A percentile compares a stretch with the other conserved stretches of the same genome.
These are phyloP conservation scores for Climacteris rufus DNA, from an alignment of 2,113 vertebrate species.

Conservation along the genomic window DNA sequence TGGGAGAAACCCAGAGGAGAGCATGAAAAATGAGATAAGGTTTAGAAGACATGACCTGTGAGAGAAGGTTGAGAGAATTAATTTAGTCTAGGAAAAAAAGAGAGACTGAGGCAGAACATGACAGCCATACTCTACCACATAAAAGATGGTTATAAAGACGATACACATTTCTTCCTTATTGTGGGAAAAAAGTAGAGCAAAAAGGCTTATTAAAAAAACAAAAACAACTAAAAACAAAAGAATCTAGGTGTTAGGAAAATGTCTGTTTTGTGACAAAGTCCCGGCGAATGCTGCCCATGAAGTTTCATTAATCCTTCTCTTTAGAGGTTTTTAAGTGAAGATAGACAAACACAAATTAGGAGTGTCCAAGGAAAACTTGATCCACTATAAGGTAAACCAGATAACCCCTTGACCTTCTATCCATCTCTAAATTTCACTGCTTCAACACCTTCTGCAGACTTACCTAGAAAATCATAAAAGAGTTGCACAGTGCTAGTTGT, in stretches of 20 bases:
- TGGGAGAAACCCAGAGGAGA: neutral
- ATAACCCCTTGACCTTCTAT: neutral
- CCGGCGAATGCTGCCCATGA: neutral
- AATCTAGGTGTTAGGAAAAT: neutral
- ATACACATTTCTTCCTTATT: neutral
- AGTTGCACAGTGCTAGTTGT: neutral
- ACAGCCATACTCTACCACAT: neutral
- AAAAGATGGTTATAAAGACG: neutral
- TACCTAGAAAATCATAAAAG: neutral
- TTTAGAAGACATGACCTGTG: neutral
- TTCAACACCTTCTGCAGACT: neutral
- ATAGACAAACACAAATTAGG: neutral
- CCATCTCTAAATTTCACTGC: neutral
- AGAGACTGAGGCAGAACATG: neutral
- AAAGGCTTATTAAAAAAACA: neutral
- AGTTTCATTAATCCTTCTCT: neutral
- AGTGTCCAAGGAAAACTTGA: neutral
- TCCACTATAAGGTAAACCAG: neutral
- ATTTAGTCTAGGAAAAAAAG: neutral
- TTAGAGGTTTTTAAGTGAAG: neutral
- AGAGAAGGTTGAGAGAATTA: slow-evolving; percentile 3
- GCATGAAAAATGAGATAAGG: neutral
- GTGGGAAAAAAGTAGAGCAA: neutral
- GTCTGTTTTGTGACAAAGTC: neutral
- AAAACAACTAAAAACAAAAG: neutral